Base-by-base conservation (phyloP, 1,140 invertebrate species). In the Drosophila auraria region DNA sequence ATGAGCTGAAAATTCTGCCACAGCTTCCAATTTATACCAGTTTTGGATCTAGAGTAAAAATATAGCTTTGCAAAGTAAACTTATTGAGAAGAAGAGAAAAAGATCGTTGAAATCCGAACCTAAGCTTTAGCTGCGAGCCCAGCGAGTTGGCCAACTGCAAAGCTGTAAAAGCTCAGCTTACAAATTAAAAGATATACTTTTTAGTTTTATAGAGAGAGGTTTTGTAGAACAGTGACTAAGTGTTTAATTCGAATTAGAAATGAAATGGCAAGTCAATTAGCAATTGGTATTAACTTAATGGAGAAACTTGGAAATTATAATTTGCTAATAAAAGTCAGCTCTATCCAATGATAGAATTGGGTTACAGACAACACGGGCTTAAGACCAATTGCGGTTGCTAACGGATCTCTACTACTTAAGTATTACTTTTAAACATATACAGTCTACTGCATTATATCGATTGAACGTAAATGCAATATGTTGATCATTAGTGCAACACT, bases 1-100 rank as follows among this genome's bases (percentile, higher is more conserved):
- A 86, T 89, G 66, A 90, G 71, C 86, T 90, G 66, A 80, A 90
- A 89, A 90, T 90, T 89, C 86, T 89, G 72, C 51, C 60, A 49
- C 75, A 66, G 53, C 78, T 68, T 59, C 70, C 57, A 83, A 73
- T 89, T 89, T 89, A 89, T 89, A 89, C 68, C 44, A 69, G 69
- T 66, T 65, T 11, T 47, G 5, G 60, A 81, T 69, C 44, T 61
- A 66, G 44, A 54, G 57, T 40, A 30, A 54, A 51, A 30, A 45
- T 51, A 45, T 53, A 77, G 71, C 74, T 77, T 68, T 68, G 14
- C 72, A 38, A 51, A 80, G 44, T 45, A 53, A 71, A 50, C 45
- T 58, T 62, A 54, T 27, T 56, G 40, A 45, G 40, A 12, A 77
- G 59, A 59, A 65, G 40, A 45, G 23, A 12, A 77, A 65, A 59